Conservation (phyloP, 2,113 vertebrate species). For the Alces alces region DNA sequence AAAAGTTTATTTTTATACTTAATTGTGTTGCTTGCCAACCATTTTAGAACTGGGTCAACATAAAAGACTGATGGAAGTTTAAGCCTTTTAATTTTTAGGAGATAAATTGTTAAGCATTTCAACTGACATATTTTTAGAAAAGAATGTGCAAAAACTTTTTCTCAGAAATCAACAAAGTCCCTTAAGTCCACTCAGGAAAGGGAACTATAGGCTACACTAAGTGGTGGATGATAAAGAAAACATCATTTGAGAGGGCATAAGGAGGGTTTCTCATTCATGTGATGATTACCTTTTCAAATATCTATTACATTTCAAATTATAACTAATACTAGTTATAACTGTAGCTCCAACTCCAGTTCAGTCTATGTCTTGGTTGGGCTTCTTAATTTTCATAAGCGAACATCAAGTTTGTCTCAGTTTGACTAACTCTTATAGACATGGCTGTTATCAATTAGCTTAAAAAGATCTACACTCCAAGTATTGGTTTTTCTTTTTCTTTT, state of each 20-base stretch:
- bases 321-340: background rate
- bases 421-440: background rate
- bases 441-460: background rate
- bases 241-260: background rate
- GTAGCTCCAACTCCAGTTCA: background rate
- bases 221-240: background rate
- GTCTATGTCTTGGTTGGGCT: background rate
- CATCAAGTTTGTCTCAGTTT: background rate
- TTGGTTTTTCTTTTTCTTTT: background rate
- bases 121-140: background rate
- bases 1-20: background rate
- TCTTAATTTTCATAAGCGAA: background rate
- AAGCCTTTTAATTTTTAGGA: constrained; percentile 7
- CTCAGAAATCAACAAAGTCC: background rate
- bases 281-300: background rate
- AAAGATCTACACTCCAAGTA: background rate
- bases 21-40: background rate
- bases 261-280: background rate
- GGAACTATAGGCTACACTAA: background rate
- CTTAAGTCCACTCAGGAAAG: background rate
- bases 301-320: background rate
- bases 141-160: background rate
- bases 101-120: background rate
- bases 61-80: background rate
- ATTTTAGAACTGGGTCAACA: constrained; percentile 9